Percentiles rank a stretch among this genome's conserved stretches.
These are phyloP conservation scores for Neomorphus geoffroyi DNA, from an alignment of 2,797 vertebrate species.

Conservation along the genomic window DNA sequence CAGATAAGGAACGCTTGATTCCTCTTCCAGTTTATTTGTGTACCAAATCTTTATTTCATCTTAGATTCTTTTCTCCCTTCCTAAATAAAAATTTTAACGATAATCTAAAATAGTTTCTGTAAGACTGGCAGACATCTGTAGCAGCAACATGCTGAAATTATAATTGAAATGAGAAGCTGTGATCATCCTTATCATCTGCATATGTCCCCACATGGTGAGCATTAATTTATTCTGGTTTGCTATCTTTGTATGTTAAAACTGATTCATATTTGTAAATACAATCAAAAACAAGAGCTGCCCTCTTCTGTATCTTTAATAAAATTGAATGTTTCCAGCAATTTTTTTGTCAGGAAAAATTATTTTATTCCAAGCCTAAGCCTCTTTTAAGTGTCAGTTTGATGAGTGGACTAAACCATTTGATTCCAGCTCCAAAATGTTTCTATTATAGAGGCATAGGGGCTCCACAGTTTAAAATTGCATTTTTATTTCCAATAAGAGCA, in stretches of 20 bases:
- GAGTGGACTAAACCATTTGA: not conserved
- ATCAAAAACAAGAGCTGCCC: conserved; percentile 36
- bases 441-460: not conserved
- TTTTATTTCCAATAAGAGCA: conserved; percentile 46
- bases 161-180: conserved; percentile 30
- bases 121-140: conserved; percentile 7
- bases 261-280: conserved; percentile 40
- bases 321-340: not conserved
- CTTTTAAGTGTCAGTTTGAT: not conserved
- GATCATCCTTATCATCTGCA: conserved; percentile 40
- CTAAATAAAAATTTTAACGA: not conserved
- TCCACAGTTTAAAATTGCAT: conserved; percentile 11
- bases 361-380: not conserved
- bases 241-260: conserved; percentile 22
- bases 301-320: conserved; percentile 35
- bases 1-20: not conserved
- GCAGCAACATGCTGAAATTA: conserved; percentile 17
- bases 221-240: conserved; percentile 36
- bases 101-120: not conserved
- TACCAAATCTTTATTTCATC: not conserved
- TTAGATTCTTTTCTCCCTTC: not conserved
- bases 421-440: not conserved
- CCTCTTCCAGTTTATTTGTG: not conserved
- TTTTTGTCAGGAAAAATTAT: conserved; percentile 21
- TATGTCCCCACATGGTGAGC: conserved; percentile 14